Base-by-base conservation (phyloP, 2,113 vertebrate genomes). In the Otocyon megalotis region DNA sequence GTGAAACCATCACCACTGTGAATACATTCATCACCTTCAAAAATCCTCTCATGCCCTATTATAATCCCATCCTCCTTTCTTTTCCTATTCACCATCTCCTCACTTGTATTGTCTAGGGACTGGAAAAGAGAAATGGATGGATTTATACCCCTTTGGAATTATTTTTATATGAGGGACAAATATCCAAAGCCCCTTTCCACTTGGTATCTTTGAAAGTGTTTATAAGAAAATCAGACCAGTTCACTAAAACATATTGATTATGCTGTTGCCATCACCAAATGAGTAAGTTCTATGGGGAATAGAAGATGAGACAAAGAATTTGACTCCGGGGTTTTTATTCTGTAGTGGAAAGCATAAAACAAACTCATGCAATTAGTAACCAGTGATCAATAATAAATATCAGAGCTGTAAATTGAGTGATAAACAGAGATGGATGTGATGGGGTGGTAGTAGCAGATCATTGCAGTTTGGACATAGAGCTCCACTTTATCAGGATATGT, bases 71-170 rank as follows among this genome's bases (percentile, higher is more conserved):
- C 35, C 32, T 90, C 20, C 67, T 93, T 53, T 22, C 54, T 90
- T 72, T 94, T 24, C 54, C 7, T 54, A 83, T 24, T 63, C 6
- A 14, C 24, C 30, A 14, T 19, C 13, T 90, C 37, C 24, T 4
- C 8, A 15, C 17, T 58, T 84, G 16, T 8, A 6, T 88, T 53
- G 20, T 19, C 22, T 65, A 65, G 80, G 13, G 11, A 48, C 88
- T 88, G 90, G n/a, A 91, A 83, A 89, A 93, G 48, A 67, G 87
- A 93, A 81, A 72, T 14, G 5, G 71, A 67, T 60, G 17, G 17
- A 35, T 93, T 28, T 95, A 28, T 83, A 60, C 90, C 14, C 50
- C 43, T 77, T 60, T 17, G 50, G 32, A 48, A 85, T 80, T 93
- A 54, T 54, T 54, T 95, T 87, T 94, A 7, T 26, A 26, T n/a